Evolutionary conservation across 92 coral and sea anemone genomes (phyloP).

Genomic region (Epizoanthus fatuus): DNA sequence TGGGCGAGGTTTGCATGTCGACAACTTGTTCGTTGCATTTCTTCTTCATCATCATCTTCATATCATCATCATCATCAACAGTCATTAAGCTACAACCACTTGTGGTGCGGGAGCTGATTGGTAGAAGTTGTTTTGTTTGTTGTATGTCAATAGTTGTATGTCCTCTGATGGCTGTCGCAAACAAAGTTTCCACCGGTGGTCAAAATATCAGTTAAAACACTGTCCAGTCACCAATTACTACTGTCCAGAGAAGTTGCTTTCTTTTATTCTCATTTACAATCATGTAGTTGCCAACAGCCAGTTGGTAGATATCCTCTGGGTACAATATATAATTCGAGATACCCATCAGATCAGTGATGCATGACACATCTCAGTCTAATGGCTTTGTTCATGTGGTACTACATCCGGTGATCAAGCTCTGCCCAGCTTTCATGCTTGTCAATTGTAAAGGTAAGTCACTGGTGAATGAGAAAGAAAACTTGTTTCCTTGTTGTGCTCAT

Average conservation of each 20-base stretch:
- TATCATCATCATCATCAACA: conserved; percentile 33
- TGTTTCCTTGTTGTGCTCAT: too few species aligned
- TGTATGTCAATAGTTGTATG: not conserved
- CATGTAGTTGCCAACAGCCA: too few species aligned
- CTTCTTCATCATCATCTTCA: conserved; percentile 25
- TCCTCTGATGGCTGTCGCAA: conserved; percentile 26
- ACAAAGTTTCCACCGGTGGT: conserved; percentile 9
- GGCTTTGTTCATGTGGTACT: too few species aligned
- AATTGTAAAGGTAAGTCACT: too few species aligned
- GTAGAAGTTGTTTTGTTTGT: not conserved
- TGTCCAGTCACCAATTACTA: not conserved
- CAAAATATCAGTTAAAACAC: not conserved
- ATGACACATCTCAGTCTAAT: too few species aligned
- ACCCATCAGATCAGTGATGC: too few species aligned
- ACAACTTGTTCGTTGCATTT: not conserved
- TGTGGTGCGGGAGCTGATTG: conserved; percentile 3
- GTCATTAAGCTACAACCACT: conserved; percentile 37
- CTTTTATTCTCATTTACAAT: too few species aligned
- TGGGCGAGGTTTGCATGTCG: conserved; percentile 19
- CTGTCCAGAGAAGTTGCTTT: not conserved
- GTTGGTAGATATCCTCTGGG: too few species aligned
- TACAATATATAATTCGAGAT: too few species aligned
- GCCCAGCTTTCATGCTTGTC: too few species aligned
- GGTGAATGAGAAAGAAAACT: too few species aligned
- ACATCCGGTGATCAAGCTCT: too few species aligned